Base-by-base conservation (phyloP, 2,888 invertebrate species). In the Seira musarum region DNA sequence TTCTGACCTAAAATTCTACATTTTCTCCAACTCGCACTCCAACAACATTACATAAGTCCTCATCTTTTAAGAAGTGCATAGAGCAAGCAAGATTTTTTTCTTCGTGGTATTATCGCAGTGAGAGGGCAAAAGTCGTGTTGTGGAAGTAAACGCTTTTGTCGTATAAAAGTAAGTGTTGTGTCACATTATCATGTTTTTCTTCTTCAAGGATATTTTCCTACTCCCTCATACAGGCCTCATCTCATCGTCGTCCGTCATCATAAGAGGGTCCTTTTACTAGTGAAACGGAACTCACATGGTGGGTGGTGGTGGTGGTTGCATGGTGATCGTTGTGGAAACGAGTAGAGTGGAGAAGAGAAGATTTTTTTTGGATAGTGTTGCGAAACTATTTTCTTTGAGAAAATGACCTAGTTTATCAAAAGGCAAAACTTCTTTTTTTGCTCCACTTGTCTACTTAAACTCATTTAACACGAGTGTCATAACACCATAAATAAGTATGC, bases 71-170 rank as follows among this genome's bases (percentile, higher is more conserved):
- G 49, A 49, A 79, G 72, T 68, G 61, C 66, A 60, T 60, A 46
- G 61, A 49, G 6, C 30, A 30, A 30, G 30, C 30, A 30, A 30
- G 15, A 49, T 2, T n/a, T 3, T 49, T n/a, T 49, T 49, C 15
- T 49, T 49, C 49, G 15, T 8, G 40, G 49, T 61, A 60, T 67
- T 60, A 71, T 66, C 46, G 61, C 49, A 64, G 17, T 63, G 46
- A 17, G 72, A 70, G 78, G 78, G 66, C 71, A 71, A 78, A 78
- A 71, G 78, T 72, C 67, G 72, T 46, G 78, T 78, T 71, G 57
- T 65, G 65, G 49, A 49, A 49, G 49, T 49, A 49, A 49, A 49
- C 49, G 49, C 49, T 49, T 49, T 49, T 49, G 49, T 49, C 49
- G 49, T 49, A 49, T 49, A 49, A 49, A 49, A 49, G 49, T 49